These are phyloP conservation scores for Cristatella mucedo DNA, from an alignment of 2,888 invertebrate species.

Conservation along the genomic window DNA sequence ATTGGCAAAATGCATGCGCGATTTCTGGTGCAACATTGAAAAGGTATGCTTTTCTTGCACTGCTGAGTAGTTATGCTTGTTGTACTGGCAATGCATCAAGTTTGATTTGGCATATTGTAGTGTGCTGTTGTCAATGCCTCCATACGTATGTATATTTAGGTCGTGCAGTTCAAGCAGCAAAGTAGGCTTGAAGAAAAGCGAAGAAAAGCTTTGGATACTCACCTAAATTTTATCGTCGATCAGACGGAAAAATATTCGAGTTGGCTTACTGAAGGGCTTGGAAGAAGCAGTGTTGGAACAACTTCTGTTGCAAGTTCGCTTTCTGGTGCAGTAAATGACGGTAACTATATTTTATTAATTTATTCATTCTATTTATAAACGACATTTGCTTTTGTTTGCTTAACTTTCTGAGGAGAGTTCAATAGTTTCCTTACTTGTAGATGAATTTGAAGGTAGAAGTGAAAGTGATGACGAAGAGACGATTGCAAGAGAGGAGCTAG, in stretches of 20 bases:
- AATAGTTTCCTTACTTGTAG: not conserved
- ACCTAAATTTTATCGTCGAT: constrained; percentile 90
- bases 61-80: constrained; percentile 1
- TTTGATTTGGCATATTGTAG: constrained; percentile 11
- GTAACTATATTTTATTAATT: too few species aligned
- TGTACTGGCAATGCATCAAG: constrained; percentile 4
- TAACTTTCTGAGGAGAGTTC: too few species aligned
- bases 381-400: too few species aligned
- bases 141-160: constrained; percentile 36
- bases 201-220: constrained; percentile 83
- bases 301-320: too few species aligned
- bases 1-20: constrained; percentile 78
- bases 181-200: constrained; percentile 81
- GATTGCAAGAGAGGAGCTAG: constrained; percentile 51
- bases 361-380: too few species aligned
- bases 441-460: too few species aligned
- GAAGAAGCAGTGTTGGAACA: too few species aligned
- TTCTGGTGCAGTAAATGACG: too few species aligned
- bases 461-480: constrained; percentile 77
- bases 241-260: constrained; percentile 87
- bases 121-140: too few species aligned
- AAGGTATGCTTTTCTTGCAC: constrained; percentile 46
- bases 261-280: constrained; percentile 36
- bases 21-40: constrained; percentile 89
- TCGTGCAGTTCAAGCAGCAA: constrained; percentile 84